Conservation (phyloP, 2,888 invertebrate genomes). For the Tetheella fluctuosa region DNA sequence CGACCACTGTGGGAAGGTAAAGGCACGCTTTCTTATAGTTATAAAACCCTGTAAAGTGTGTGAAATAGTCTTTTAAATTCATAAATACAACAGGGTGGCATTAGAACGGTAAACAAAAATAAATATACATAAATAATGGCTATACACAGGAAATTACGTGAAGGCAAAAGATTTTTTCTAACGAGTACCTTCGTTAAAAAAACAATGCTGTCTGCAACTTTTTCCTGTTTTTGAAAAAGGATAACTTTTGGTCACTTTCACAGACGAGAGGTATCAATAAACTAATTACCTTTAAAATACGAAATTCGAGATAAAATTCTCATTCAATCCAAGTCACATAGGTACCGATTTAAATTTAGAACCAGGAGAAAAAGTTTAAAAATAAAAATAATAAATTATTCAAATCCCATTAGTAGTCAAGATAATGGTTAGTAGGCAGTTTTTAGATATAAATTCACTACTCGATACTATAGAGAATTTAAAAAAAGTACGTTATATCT, state of each 20-base stretch:
- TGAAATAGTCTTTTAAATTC: background rate
- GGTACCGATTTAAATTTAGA: no score
- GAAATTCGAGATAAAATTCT: background rate
- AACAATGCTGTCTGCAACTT: slow-evolving; percentile 1
- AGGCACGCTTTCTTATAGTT: slow-evolving; percentile 21
- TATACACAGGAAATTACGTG: background rate
- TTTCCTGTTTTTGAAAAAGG: slow-evolving; percentile 3
- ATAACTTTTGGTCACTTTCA: background rate
- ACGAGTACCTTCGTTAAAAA: background rate
- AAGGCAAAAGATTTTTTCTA: background rate
- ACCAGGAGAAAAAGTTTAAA: no score
- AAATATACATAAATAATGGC: background rate
- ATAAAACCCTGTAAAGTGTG: slow-evolving; percentile 12
- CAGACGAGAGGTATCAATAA: background rate
- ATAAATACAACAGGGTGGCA: background rate
- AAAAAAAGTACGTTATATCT: slow-evolving; percentile 1
- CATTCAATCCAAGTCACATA: no score
- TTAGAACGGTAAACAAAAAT: background rate
- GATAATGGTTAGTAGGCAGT: no score
- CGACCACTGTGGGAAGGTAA: slow-evolving; percentile 17
- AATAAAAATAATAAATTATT: no score
- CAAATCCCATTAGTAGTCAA: no score
- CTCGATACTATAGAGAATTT: background rate
- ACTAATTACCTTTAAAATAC: background rate
- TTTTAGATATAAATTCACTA: no score